Evolutionary conservation across 2,888 invertebrate genomes (phyloP), one percentile per base, ranked within the genome.

Genomic region (Aspidiotus rigidus): DNA sequence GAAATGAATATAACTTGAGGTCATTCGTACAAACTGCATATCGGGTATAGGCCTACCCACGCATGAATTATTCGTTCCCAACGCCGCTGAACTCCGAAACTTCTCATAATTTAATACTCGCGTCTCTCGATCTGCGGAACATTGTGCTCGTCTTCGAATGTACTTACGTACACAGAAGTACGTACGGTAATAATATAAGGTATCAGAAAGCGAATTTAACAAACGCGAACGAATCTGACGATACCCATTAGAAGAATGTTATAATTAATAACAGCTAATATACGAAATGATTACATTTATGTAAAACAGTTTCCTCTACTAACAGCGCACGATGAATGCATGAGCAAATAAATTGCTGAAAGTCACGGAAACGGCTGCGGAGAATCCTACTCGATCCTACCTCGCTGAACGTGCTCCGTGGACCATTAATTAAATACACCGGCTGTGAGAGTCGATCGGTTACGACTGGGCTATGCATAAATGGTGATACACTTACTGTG

Each of bases 281-380:
- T 66, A 66, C 57, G 57, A 66, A 66, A 66, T 57, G 66, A 66
- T 66, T 66, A 66, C 66, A 57, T 66, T 66, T 66, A 66, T 66
- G 66, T 66, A 66, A 66, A 66, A 66, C 66, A 66, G 66, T 66
- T 66, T 66, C 57, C 66, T 57, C 57, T 66, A 57, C 57, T 49
- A 64, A 55, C 57, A 57, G 42, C 54, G 40, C 55, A 57, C 57
- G 66, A 66, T 66, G 66, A 66, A 66, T 66, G 57, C 66, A 44
- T 66, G 57, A 42, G 44, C 66, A 57, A 66, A 66, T 66, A 66
- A 66, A 66, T 66, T 66, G 66, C 57, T 66, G 66, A 28, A 56
- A 66, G 66, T 66, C 66, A 66, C 66, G 66, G 56, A 41, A 66
- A 15, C 55, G 44, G 56, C 42, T 64, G 41, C 56, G 41, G 56